Evolutionary conservation across 2,113 vertebrate species (phyloP), one percentile per base, ranked within the genome.

Genomic region (Aldabrachelys gigantea): DNA sequence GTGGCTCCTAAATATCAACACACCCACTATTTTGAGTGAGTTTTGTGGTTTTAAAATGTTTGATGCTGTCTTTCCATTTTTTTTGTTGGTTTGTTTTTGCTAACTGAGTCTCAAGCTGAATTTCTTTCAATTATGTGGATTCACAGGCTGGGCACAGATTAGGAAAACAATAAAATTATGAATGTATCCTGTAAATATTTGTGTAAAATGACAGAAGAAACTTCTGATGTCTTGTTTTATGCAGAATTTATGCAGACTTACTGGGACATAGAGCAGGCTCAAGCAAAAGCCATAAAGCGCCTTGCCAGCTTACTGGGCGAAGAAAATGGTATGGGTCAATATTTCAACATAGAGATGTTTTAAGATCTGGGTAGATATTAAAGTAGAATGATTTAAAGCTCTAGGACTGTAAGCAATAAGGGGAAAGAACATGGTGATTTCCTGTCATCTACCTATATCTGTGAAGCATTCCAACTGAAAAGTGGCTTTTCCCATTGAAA

Each of bases 181-280:
- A 75, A 41, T 57, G 5, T 1, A 84, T 78, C 90, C 47, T 94
- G 0, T 5, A 29, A 49, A 6, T 65, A 4, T 65, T 87, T 82
- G 47, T 84, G 17, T 87, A 22, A 80, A 83, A 90, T 80, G 49
- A 19, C 88, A 82, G 27, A 78, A 53, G 52, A 81, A n/a, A 53
- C 17, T 13, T 12, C 3, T 25, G 2, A 16, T 76, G 44, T 88
- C 49, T 41, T 96, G 29, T 11, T 53, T 81, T 89, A 82, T 47
- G 2, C 93, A 99, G 98, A 97, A 22, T 95, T 97, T 93, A 98
- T 99, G 98, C 84, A 98, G 89, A 94, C 49, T 69, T 98, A 97
- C 89, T 83, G 94, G 78, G 95, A 96, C 80, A 10, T 82, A 44
- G 98, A 98, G 5, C 97, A 96, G 25, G 96, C 94, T 8, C 98